Percentiles rank a stretch among this genome's conserved stretches.
Evolutionary conservation across 2,888 invertebrate genomes (phyloP).

Genomic region (Polietes domitor): DNA sequence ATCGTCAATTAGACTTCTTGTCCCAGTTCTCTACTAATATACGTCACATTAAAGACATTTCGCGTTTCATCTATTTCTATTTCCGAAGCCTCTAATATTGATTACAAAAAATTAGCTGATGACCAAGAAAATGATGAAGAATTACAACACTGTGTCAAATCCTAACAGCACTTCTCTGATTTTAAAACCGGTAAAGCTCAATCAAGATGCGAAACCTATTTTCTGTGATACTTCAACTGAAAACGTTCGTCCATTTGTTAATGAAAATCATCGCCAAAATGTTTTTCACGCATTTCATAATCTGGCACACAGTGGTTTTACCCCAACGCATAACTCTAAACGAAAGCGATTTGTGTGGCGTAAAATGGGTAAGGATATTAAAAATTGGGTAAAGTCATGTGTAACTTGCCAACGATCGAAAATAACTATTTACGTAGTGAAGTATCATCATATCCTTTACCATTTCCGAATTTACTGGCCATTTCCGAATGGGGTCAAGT

Average conservation of each 20-base stretch:
- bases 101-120: constrained; percentile 19
- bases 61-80: constrained; percentile 35
- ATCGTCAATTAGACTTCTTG: constrained; percentile 46
- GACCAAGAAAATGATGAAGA: constrained; percentile 7
- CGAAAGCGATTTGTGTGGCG: constrained; percentile 29
- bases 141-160: constrained; percentile 1
- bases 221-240: constrained; percentile 29
- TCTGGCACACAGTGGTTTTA: too few relatives aligned
- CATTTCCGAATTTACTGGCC: too few relatives aligned
- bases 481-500: too few relatives aligned
- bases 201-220: constrained; percentile 13
- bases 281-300: too few relatives aligned
- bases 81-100: neutral
- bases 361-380: constrained; percentile 59
- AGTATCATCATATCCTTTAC: constrained; percentile 20
- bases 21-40: constrained; percentile 45
- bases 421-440: neutral
- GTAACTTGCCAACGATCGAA: constrained; percentile 37
- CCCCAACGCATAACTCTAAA: too few relatives aligned
- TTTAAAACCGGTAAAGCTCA: constrained; percentile 16
- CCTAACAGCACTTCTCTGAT: neutral
- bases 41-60: constrained; percentile 29
- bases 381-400: constrained; percentile 18
- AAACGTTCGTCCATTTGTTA: constrained; percentile 19
- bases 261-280: constrained; percentile 60